Evolutionary conservation across 2,113 vertebrate species (phyloP).

Genomic region (Nesogale talazaci): DNA sequence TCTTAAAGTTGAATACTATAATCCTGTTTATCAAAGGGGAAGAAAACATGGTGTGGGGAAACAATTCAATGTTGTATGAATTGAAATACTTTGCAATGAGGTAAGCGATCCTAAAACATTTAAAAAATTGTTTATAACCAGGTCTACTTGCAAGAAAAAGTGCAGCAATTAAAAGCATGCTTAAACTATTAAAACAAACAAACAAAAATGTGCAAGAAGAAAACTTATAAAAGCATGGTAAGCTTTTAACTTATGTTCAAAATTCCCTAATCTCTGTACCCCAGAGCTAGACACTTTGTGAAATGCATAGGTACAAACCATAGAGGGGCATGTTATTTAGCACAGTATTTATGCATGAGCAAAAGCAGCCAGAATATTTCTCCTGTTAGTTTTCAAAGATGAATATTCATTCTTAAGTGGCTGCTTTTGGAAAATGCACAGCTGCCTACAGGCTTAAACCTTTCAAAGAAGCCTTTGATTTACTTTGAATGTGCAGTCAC

Average conservation of each 20-base stretch:
- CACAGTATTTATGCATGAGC: constrained; percentile 6
- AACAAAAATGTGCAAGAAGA: constrained; percentile 20
- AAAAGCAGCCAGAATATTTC: neutral
- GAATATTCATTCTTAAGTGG: constrained; percentile 52
- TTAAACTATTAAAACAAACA: neutral
- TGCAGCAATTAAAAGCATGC: neutral
- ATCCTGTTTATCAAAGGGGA: neutral
- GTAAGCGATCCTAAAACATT: neutral
- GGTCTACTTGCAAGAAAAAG: neutral
- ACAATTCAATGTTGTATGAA: neutral
- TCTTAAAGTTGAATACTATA: neutral
- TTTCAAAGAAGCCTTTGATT: constrained; percentile 16
- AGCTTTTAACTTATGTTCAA: neutral
- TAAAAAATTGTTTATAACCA: constrained; percentile 20
- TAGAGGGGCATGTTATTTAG: constrained; percentile 6
- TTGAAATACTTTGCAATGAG: neutral
- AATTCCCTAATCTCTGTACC: neutral
- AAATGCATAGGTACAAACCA: neutral
- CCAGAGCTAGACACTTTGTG: neutral
- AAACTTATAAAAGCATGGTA: neutral
- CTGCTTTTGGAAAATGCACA: constrained; percentile 36
- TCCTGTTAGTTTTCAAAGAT: constrained; percentile 35
- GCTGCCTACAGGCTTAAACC: neutral
- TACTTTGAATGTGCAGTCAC: neutral
- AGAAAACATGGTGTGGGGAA: neutral